A percentile compares a stretch with the other conserved stretches of the same genome.
phyloP scores from a whole-genome alignment of 2,888 invertebrate genomes.

The Machimus atricapillus region DNA sequence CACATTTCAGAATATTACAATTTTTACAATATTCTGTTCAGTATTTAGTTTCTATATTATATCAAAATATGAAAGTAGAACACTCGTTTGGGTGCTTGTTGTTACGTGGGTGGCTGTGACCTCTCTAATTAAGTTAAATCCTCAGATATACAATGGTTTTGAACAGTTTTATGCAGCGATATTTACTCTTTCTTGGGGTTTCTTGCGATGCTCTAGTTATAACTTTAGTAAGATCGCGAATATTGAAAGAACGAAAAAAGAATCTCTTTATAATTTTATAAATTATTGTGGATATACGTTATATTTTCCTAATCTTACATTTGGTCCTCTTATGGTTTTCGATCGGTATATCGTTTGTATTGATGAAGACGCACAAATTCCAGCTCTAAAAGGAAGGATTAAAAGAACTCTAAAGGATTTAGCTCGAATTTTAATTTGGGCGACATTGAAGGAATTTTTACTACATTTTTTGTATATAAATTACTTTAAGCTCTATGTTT shows the following conservation, averaged over 20 bases:
- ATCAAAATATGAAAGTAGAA: constrained; percentile 43
- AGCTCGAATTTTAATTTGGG: constrained; percentile 71
- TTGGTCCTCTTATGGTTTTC: constrained; percentile 85
- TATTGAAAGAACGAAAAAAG: constrained; percentile 50
- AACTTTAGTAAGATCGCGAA: constrained; percentile 65
- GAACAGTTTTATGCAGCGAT: constrained; percentile 56
- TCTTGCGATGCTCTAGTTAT: constrained; percentile 79
- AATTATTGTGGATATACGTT: constrained; percentile 77
- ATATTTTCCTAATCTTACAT: constrained; percentile 82
- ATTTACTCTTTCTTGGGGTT: constrained; percentile 69
- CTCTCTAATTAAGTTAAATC: constrained; percentile 43
- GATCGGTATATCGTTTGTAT: constrained; percentile 68
- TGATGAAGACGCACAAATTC: not conserved
- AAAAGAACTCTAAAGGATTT: constrained; percentile 64
- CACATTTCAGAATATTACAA: constrained; percentile 51
- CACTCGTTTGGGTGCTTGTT: not conserved
- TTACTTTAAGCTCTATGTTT: constrained; percentile 73
- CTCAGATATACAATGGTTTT: constrained; percentile 47
- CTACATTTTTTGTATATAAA: constrained; percentile 85
- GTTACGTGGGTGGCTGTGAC: constrained; percentile 45
- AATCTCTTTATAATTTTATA: constrained; percentile 54
- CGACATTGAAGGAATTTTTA: constrained; percentile 71
- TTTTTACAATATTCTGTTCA: constrained; percentile 49
- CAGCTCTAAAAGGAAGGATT: constrained; percentile 55
- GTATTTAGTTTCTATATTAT: constrained; percentile 53